Evolutionary conservation across 2,113 vertebrate genomes (phyloP).

Genomic region (Nothocercus nigrocapillus): DNA sequence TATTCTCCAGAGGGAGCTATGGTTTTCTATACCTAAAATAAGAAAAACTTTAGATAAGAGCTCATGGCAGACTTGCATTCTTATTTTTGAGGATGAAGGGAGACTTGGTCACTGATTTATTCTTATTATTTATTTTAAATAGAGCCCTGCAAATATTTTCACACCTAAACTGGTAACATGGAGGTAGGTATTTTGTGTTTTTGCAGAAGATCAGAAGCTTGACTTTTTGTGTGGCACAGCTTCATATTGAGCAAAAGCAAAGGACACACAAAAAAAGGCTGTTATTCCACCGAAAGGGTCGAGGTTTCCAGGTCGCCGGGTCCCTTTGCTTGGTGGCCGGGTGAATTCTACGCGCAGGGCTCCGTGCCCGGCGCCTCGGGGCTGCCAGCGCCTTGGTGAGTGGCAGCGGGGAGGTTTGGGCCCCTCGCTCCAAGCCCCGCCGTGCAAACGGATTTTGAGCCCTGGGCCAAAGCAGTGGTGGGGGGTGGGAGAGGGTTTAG

Average conservation of each 20-base stretch:
- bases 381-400: background rate
- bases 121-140: conserved; percentile 40
- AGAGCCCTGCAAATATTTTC: conserved; percentile 17
- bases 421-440: background rate
- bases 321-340: background rate
- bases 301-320: conserved; percentile 35
- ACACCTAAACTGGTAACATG: conserved; percentile 24
- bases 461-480: background rate
- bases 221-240: conserved; percentile 17
- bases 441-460: background rate
- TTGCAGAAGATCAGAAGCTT: conserved; percentile 19
- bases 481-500: background rate
- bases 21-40: background rate
- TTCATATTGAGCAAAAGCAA: background rate
- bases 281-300: conserved; percentile 43
- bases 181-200: conserved; percentile 18
- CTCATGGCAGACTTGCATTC: background rate
- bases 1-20: background rate
- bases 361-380: background rate
- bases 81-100: background rate
- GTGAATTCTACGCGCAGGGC: background rate
- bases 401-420: background rate
- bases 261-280: background rate
- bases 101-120: background rate
- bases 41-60: background rate